Conservation (phyloP, 2,113 vertebrate genomes). For the Halichoerus grypus region DNA sequence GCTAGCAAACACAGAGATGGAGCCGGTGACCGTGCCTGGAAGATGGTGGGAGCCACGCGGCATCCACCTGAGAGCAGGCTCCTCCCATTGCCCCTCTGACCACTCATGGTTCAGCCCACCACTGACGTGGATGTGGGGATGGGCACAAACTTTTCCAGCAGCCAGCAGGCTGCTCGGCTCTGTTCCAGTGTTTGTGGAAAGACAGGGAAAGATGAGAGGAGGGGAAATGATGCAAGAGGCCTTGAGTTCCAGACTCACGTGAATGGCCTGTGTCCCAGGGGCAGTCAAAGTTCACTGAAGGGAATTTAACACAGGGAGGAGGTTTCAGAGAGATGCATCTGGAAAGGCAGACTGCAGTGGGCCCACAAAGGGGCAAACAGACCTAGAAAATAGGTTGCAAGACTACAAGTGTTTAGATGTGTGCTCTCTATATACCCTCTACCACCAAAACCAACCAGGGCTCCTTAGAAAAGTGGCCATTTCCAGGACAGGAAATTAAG, state of each 20-base stretch:
- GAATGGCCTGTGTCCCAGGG: background rate
- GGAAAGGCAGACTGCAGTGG: background rate
- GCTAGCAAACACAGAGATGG: background rate
- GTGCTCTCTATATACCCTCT: background rate
- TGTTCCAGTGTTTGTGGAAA: accelerated
- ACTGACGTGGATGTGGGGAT: background rate
- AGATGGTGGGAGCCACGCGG: background rate
- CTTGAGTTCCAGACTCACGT: background rate
- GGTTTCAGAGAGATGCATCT: background rate
- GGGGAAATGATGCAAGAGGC: background rate
- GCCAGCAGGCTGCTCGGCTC: background rate
- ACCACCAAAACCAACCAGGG: background rate
- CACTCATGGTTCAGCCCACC: background rate
- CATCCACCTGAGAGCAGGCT: background rate
- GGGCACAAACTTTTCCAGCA: background rate
- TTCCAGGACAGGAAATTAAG: background rate
- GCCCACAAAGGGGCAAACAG: background rate
- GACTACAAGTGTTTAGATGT: background rate
- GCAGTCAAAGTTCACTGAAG: background rate
- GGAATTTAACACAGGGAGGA: background rate
- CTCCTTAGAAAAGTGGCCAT: background rate
- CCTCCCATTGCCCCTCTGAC: too few species aligned
- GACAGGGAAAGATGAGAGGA: background rate
- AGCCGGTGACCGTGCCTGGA: background rate
- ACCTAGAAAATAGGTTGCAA: background rate